phyloP scores from a whole-genome alignment of 2,797 vertebrate genomes.

The Poecilia picta region DNA sequence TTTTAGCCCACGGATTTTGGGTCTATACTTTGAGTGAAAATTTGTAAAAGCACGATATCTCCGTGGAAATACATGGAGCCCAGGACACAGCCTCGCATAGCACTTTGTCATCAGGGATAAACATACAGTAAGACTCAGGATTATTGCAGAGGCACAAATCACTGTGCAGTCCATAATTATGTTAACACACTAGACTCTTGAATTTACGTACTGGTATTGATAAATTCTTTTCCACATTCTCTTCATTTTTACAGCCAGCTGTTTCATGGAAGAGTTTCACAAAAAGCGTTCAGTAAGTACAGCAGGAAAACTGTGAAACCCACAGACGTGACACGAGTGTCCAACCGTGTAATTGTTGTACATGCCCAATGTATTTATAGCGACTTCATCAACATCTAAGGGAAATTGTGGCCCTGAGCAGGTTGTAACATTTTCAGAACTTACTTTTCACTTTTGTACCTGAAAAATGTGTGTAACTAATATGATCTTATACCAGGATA shows the following conservation, averaged over 20 bases:
- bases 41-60: constrained; percentile 10
- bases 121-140: constrained; percentile 11
- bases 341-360: constrained; percentile 27
- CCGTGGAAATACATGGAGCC: constrained; percentile 7
- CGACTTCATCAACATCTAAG: constrained; percentile 45
- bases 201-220: constrained; percentile 37
- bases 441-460: constrained; percentile 55
- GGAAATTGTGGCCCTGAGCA: constrained; percentile 41
- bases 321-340: constrained; percentile 33
- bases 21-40: constrained; percentile 22
- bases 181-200: constrained; percentile 15
- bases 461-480: constrained; percentile 58
- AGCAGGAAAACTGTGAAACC: constrained; percentile 35
- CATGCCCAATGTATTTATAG: constrained; percentile 38
- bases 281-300: constrained; percentile 47
- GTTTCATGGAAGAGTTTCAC: constrained; percentile 41
- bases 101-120: constrained; percentile 30
- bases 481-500: constrained; percentile 67
- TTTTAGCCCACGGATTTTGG: constrained; percentile 17
- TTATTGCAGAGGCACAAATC: constrained; percentile 32
- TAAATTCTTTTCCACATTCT: constrained; percentile 28
- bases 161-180: constrained; percentile 30
- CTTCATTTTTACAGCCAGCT: constrained; percentile 53
- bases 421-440: constrained; percentile 37
- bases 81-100: not conserved